A percentile compares a stretch with the other conserved stretches of the same genome.
Evolutionary conservation across 2,888 invertebrate genomes (phyloP).

Genomic region (Thymelicus lineola): DNA sequence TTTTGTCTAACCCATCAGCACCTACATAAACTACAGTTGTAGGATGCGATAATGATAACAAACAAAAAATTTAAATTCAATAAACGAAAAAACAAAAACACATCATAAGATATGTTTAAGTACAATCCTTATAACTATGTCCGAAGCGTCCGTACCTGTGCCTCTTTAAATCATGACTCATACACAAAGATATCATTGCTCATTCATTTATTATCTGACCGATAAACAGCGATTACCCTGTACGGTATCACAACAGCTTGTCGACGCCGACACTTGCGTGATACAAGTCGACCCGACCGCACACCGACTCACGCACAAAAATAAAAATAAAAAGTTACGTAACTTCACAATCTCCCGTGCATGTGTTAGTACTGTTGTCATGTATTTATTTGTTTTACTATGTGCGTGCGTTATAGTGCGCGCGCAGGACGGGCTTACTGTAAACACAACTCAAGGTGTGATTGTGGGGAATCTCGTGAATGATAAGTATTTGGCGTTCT

Average conservation of each 20-base stretch:
- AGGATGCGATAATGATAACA: no score
- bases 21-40: no score
- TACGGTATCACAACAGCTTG: neutral
- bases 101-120: no score
- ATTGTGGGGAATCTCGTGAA: constrained; percentile 55
- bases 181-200: no score
- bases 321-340: constrained; percentile 7
- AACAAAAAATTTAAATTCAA: no score
- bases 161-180: constrained; percentile 38
- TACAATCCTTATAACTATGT: no score
- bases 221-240: constrained; percentile 35
- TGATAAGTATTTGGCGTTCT: constrained; percentile 60
- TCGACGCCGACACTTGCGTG: neutral
- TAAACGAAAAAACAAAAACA: no score
- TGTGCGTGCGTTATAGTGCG: constrained; percentile 47
- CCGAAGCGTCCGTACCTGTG: constrained; percentile 3
- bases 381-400: constrained; percentile 45
- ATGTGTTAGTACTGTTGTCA: neutral
- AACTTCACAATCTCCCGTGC: neutral
- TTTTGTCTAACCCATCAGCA: no score
- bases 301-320: neutral
- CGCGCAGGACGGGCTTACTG: constrained; percentile 56
- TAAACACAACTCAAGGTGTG: constrained; percentile 66
- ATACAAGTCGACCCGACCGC: neutral
- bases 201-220: constrained; percentile 48